These are phyloP conservation scores for Cherax destructor DNA, from an alignment of 1,140 invertebrate genomes.

Conservation along the genomic window DNA sequence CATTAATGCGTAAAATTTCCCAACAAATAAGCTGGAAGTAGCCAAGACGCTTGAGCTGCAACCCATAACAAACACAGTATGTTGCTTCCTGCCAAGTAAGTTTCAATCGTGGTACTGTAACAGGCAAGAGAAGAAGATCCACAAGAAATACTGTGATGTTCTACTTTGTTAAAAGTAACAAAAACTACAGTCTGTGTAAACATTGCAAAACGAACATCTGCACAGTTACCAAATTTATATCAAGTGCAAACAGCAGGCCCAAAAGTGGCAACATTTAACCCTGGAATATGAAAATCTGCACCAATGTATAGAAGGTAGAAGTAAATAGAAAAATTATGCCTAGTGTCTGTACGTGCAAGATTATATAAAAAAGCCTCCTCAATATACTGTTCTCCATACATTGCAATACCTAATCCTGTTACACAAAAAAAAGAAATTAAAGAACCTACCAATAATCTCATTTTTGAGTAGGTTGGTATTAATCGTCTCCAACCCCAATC, in stretches of 20 bases:
- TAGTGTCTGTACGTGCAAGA: constrained; percentile 88
- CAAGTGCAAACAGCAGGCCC: constrained; percentile 86
- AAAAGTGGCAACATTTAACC: constrained; percentile 83
- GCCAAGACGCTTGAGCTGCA: constrained; percentile 87
- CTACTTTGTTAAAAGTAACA: constrained; percentile 96
- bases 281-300: constrained; percentile 76
- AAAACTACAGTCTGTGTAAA: constrained; percentile 91
- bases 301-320: constrained; percentile 95
- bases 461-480: constrained; percentile 82
- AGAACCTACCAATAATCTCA: constrained; percentile 82
- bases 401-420: constrained; percentile 82
- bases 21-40: constrained; percentile 91
- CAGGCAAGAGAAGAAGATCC: constrained; percentile 92
- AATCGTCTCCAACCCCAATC: constrained; percentile 74
- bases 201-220: constrained; percentile 88
- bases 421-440: constrained; percentile 81
- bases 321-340: constrained; percentile 98
- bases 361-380: constrained; percentile 97
- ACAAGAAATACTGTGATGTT: constrained; percentile 98
- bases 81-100: constrained; percentile 73
- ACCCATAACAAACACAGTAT: constrained; percentile 82
- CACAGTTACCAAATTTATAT: constrained; percentile 81
- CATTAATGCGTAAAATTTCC: constrained; percentile 93
- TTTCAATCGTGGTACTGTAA: constrained; percentile 79
- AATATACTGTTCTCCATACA: constrained; percentile 93